A percentile compares a stretch with the other conserved stretches of the same genome.
Evolutionary conservation across 2,113 vertebrate species (phyloP).

Genomic region (Ancistrus triradiatus): DNA sequence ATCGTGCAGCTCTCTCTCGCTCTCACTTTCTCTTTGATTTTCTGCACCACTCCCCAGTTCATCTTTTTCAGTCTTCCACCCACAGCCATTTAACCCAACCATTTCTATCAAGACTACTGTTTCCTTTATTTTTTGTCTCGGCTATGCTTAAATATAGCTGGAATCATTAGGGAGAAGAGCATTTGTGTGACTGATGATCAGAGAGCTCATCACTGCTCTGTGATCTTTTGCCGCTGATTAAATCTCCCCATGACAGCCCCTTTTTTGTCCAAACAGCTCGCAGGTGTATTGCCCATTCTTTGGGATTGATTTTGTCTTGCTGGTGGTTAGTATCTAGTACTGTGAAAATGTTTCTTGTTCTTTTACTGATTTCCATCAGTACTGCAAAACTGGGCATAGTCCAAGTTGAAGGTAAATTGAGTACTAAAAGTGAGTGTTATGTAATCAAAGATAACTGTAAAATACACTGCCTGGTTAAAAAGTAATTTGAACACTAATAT

Average conservation of each 20-base stretch:
- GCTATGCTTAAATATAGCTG: no score
- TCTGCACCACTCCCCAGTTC: background rate
- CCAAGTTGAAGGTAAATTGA: no score
- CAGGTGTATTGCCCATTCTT: constrained; percentile 29
- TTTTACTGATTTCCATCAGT: no score
- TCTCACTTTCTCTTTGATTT: background rate
- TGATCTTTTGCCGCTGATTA: constrained; percentile 33
- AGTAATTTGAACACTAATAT: no score
- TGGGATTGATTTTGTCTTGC: constrained; percentile 8
- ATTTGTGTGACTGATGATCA: no score
- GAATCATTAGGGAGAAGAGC: constrained; percentile 4
- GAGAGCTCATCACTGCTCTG: background rate
- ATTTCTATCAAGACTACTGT: constrained; percentile 7
- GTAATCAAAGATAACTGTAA: no score
- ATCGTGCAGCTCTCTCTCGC: background rate
- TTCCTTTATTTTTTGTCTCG: background rate
- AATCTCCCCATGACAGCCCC: constrained; percentile 25
- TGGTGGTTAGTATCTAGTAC: constrained; percentile 20
- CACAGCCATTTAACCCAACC: constrained; percentile 17
- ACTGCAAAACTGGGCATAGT: no score
- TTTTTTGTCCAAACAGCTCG: constrained; percentile 38
- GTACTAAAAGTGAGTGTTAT: no score
- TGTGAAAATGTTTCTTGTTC: no score
- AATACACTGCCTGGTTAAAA: no score
- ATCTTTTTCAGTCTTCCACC: constrained; percentile 14